Evolutionary conservation across 2,113 vertebrate genomes (phyloP), one percentile per base, ranked within the genome.

Genomic region (Pungitius pungitius): DNA sequence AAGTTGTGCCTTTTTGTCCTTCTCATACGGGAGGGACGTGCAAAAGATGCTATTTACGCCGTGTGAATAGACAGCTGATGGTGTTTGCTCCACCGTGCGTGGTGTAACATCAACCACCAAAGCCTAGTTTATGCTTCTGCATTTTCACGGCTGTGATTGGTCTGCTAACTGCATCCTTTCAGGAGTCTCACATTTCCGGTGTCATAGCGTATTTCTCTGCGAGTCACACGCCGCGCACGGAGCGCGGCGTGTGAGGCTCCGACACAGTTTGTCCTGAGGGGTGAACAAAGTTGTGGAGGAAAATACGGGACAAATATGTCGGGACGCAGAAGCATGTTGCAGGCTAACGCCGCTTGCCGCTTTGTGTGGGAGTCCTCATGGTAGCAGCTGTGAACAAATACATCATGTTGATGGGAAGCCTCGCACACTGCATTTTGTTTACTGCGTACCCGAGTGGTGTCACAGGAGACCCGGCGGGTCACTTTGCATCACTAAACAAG

Each of bases 331-430:
- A n/a, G n/a, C n/a, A n/a, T n/a, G n/a, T n/a, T n/a, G n/a, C n/a
- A n/a, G n/a, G n/a, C n/a, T 30, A 30, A 30, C 30, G 30, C 30
- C 30, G 30, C 5, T 30, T 30, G 30, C 30, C 2, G 30, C 30
- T 30, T 30, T 30, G 30, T 30, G 30, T 30, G 30, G 2, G 15
- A 73, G 17, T 69, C 59, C 64, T 64, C 39, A 42, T 51, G 1
- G 20, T 20, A 35, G 22, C 8, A 27, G 4, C 42, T 65, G 58
- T 49, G 42, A 70, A 60, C 64, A 84, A 64, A 80, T 45, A 49
- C 35, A 7, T 15, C 55, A 8, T 39, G 22, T 20, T 40, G 45
- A 37, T 47, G 22, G 24, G 11, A 11, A 69, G 24, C 60, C 30
- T 47, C 63, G 30, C 27, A 22, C 49, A 10, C 24, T 47, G 7